Base-by-base conservation (phyloP, 2,113 vertebrate species). In the Ginglymostoma cirratum region DNA sequence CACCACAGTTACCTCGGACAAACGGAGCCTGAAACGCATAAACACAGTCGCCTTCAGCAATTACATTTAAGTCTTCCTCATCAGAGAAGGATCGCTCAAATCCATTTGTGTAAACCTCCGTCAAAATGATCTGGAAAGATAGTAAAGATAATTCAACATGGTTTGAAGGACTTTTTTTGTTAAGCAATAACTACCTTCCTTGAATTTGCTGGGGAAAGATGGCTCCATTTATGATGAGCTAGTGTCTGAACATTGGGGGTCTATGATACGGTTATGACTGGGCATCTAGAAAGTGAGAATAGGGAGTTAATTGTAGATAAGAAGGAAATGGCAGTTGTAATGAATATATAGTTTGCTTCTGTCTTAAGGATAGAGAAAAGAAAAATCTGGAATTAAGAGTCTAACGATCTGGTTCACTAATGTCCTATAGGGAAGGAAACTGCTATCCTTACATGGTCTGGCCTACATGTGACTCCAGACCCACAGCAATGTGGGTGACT, bases 31-130 rank as follows among this genome's bases (percentile, higher is more conserved):
- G 98, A 96, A 99, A 99, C 96, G 99, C 99, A 7, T 99, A 99
- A 96, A 99, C 97, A 0, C 98, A 97, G 6, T 98, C 98, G 3
- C 97, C 98, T 19, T 98, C 98, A 0, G 98, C 97, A 0, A 99
- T 98, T 10, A 96, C 86, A 2, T 97, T 98, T 97, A 99, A 97
- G 90, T 98, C 98, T 8, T 99, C 98, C 2, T 98, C 97, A n/a
- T 99, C 98, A 0, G 96, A 97, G 96, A 99, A 98, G 42, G 99
- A 99, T 61, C 98, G 98, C 96, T 98, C 98, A 97, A 98, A 98
- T 1, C 99, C 99, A 2, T 96, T 98, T 17, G 98, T 96, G 96
- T 98, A 98, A 96, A 99, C 69, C 97, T 99, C 99, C 1, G 97
- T 97, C 95, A 99, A 98, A 96, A 99, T 98, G 96, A 99, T 98